Evolutionary conservation across 2,797 vertebrate species (phyloP).

Genomic region (Cossypha polioptera): DNA sequence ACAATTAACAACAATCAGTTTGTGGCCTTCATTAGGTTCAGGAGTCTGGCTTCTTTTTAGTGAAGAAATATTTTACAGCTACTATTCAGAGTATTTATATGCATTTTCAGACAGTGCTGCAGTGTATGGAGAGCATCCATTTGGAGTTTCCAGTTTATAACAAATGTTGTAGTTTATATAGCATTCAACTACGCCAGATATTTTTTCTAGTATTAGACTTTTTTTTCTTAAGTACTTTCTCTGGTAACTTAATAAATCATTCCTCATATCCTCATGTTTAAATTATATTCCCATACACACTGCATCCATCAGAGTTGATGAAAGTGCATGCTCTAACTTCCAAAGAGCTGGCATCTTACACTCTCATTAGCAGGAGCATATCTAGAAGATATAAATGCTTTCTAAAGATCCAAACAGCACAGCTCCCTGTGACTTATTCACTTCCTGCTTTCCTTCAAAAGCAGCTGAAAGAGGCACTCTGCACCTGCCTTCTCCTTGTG

Average conservation of each 20-base stretch:
- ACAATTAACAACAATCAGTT: background rate
- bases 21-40: background rate
- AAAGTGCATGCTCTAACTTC: background rate
- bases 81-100: background rate
- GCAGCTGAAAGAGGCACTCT: background rate
- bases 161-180: background rate
- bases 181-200: background rate
- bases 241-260: background rate
- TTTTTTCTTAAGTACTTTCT: background rate
- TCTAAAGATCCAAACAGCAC: background rate
- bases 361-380: background rate
- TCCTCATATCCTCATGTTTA: background rate
- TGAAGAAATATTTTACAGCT: background rate
- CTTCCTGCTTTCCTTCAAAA: background rate
- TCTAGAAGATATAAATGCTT: background rate
- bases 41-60: background rate
- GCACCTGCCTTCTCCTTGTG: background rate
- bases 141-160: background rate
- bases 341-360: background rate
- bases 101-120: background rate
- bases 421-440: background rate
- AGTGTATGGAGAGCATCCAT: background rate
- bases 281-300: background rate
- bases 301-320: background rate
- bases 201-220: background rate